Percentiles rank a stretch among this genome's conserved stretches.
Conservation (phyloP, 2,113 vertebrate genomes). For the Pedetes capensis region DNA sequence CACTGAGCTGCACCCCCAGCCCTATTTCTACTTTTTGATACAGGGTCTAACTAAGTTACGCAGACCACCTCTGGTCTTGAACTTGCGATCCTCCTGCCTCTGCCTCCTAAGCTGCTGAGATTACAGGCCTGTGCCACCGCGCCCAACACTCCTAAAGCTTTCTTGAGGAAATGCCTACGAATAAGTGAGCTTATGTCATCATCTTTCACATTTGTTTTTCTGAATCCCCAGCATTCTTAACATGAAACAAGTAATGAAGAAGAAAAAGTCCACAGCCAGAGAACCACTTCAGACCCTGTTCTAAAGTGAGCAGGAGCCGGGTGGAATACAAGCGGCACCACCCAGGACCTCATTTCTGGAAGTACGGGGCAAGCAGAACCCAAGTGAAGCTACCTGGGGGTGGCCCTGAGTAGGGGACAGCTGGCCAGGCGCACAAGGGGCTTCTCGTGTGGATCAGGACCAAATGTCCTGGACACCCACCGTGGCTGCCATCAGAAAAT, state of each 20-base stretch:
- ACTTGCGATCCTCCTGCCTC: too few species aligned
- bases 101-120: too few species aligned
- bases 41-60: too few species aligned
- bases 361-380: not conserved
- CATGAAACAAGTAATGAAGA: not conserved
- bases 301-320: not conserved
- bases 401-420: rapidly evolving
- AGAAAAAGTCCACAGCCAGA: not conserved
- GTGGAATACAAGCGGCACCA: not conserved
- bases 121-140: too few species aligned
- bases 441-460: not conserved
- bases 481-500: not conserved
- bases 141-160: not conserved
- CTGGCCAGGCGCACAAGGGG: not conserved
- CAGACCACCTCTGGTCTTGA: too few species aligned
- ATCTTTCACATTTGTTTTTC: too few species aligned
- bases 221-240: not conserved
- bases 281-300: not conserved
- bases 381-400: rapidly evolving
- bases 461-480: not conserved
- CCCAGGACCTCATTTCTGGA: not conserved
- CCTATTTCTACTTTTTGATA: too few species aligned
- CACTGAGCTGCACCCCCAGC: too few species aligned
- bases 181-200: not conserved
- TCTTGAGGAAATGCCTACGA: not conserved